Conservation (phyloP, 2,888 invertebrate species). For the Drosophila ustulata region DNA sequence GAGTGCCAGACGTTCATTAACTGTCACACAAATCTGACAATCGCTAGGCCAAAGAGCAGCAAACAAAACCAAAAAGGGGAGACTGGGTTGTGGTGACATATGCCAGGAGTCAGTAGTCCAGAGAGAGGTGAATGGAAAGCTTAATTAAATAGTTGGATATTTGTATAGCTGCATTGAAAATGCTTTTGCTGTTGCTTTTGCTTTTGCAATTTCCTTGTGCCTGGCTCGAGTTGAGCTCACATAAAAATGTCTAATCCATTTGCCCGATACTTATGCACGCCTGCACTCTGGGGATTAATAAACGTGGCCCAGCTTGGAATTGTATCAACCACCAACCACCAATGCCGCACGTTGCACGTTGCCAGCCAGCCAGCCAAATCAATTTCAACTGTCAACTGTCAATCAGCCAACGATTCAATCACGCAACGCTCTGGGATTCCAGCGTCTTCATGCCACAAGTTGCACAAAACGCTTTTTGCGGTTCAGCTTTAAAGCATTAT, state of each 20-base stretch:
- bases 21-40: slow-evolving; percentile 66
- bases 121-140: slow-evolving; percentile 35
- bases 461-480: slow-evolving; percentile 37
- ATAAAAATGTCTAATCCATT: slow-evolving; percentile 79
- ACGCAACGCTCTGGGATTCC: slow-evolving; percentile 61
- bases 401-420: slow-evolving; percentile 83
- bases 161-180: slow-evolving; percentile 29
- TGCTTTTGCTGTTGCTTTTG: slow-evolving; percentile 32
- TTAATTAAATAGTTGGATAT: slow-evolving; percentile 70
- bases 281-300: slow-evolving; percentile 79
- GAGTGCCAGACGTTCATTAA: slow-evolving; percentile 67
- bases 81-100: slow-evolving; percentile 40
- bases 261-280: slow-evolving; percentile 80
- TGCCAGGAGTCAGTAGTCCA: slow-evolving; percentile 38
- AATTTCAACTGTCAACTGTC: slow-evolving; percentile 83
- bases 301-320: slow-evolving; percentile 37
- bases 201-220: not conserved
- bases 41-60: slow-evolving; percentile 3
- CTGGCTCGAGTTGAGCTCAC: slow-evolving; percentile 18
- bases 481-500: slow-evolving; percentile 55
- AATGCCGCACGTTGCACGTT: not conserved
- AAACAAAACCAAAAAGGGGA: not conserved
- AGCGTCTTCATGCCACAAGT: not conserved
- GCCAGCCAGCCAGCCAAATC: slow-evolving; percentile 69
- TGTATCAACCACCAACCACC: slow-evolving; percentile 56